Evolutionary conservation across 2,888 invertebrate species (phyloP).

Genomic region (Ctenicera cuprea): DNA sequence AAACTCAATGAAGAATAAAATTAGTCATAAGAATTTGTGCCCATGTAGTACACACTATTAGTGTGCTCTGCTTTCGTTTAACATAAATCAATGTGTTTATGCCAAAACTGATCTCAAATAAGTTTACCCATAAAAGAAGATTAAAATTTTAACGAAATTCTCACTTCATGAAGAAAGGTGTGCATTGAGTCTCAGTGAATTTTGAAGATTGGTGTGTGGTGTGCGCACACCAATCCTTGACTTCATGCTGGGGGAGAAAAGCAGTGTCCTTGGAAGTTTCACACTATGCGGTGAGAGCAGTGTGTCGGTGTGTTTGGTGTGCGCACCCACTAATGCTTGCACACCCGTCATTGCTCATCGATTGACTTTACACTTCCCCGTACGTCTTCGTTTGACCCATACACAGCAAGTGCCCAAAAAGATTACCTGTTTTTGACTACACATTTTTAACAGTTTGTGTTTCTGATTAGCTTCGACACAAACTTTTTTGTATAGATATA

Average conservation of each 20-base stretch:
- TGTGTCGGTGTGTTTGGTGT: slow-evolving; percentile 65
- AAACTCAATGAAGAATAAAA: background rate
- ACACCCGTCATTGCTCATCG: slow-evolving; percentile 49
- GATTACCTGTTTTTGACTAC: background rate
- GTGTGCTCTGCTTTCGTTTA: slow-evolving; percentile 23
- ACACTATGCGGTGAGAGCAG: slow-evolving; percentile 47
- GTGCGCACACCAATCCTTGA: slow-evolving; percentile 65
- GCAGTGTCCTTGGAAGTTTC: slow-evolving; percentile 12
- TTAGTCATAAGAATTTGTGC: slow-evolving; percentile 24
- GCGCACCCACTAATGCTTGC: slow-evolving; percentile 70
- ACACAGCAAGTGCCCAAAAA: slow-evolving; percentile 39
- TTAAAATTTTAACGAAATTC: background rate
- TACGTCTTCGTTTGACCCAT: slow-evolving; percentile 36
- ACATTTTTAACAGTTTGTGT: slow-evolving; percentile 17
- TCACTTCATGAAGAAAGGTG: slow-evolving; percentile 24
- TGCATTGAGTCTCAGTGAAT: slow-evolving; percentile 31
- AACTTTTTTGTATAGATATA: slow-evolving; percentile 33
- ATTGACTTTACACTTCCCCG: slow-evolving; percentile 25
- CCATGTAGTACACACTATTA: background rate
- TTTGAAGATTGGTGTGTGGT: slow-evolving; percentile 58
- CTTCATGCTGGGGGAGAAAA: slow-evolving; percentile 24
- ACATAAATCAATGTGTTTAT: slow-evolving; percentile 19
- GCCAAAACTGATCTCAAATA: slow-evolving; percentile 40
- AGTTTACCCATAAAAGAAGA: slow-evolving; percentile 26
- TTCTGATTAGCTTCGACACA: slow-evolving; percentile 15